A percentile compares a stretch with the other conserved stretches of the same genome.
phyloP scores from a whole-genome alignment of 2,888 invertebrate species.

The Polydrusus pterygomalis region DNA sequence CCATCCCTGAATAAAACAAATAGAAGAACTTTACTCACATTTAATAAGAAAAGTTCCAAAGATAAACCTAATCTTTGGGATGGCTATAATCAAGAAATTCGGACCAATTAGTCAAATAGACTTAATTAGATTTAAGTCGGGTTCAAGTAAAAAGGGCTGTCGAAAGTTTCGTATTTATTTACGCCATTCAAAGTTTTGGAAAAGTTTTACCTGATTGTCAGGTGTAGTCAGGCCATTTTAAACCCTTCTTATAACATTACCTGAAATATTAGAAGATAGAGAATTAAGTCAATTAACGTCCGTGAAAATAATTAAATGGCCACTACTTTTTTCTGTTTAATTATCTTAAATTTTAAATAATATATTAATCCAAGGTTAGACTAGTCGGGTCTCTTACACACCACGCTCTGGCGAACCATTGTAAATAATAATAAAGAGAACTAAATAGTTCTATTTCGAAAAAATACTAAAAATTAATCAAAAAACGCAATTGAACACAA shows the following conservation, averaged over 20 bases:
- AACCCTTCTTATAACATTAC: neutral
- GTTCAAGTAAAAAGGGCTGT: slow-evolving; percentile 19
- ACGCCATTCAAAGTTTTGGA: slow-evolving; percentile 2
- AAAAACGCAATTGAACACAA: too few relatives aligned
- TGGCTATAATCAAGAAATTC: slow-evolving; percentile 37
- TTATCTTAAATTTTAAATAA: too few relatives aligned
- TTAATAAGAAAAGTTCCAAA: slow-evolving; percentile 36
- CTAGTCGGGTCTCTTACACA: too few relatives aligned
- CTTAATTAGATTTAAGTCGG: slow-evolving; percentile 33
- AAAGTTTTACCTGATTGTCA: slow-evolving; percentile 15
- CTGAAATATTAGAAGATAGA: neutral
- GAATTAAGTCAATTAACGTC: too few relatives aligned
- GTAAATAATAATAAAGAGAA: too few relatives aligned
- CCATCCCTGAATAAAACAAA: neutral
- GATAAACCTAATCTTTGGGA: slow-evolving; percentile 38
- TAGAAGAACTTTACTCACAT: slow-evolving; percentile 17
- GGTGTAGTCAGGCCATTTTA: neutral
- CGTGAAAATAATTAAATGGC: too few relatives aligned
- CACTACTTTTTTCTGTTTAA: too few relatives aligned
- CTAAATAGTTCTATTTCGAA: too few relatives aligned
- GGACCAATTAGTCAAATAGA: slow-evolving; percentile 41
- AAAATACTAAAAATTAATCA: too few relatives aligned
- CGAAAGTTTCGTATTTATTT: slow-evolving; percentile 38
- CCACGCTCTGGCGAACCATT: too few relatives aligned
- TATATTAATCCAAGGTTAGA: too few relatives aligned